Evolutionary conservation across 1,140 invertebrate species (phyloP).

Genomic region (Monomorium pharaonis): DNA sequence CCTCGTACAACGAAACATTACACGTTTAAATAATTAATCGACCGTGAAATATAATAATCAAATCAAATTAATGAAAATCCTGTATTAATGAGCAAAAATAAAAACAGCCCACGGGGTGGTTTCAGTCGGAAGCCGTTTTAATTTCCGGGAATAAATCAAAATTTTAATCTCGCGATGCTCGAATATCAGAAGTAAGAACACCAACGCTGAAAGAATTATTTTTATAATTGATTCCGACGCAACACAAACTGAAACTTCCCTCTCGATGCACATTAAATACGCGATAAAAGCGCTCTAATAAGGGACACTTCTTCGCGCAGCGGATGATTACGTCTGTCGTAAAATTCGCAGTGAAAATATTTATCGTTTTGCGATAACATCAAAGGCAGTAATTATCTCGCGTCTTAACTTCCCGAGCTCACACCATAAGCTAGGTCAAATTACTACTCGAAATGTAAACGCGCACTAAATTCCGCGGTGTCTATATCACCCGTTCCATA

Average conservation of each 20-base stretch:
- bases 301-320: slow-evolving; percentile 31
- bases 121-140: neutral
- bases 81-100: neutral
- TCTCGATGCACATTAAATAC: slow-evolving; percentile 15
- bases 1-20: neutral
- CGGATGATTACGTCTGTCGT: slow-evolving; percentile 56
- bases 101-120: neutral
- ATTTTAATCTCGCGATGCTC: slow-evolving; percentile 7
- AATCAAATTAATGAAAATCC: slow-evolving; percentile 18
- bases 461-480: neutral
- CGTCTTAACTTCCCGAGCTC: neutral
- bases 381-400: slow-evolving; percentile 7
- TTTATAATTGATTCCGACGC: slow-evolving; percentile 28
- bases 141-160: slow-evolving; percentile 2
- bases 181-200: neutral
- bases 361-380: neutral
- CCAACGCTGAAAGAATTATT: slow-evolving; percentile 28
- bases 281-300: slow-evolving; percentile 55
- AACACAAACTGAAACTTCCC: neutral
- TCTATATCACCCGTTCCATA: neutral
- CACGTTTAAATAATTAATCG: slow-evolving; percentile 22
- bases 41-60: slow-evolving; percentile 23
- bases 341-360: slow-evolving; percentile 57
- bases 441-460: slow-evolving; percentile 24
- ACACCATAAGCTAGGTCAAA: neutral